phyloP scores from a whole-genome alignment of 2,888 invertebrate genomes.

The Xylota segnis region DNA sequence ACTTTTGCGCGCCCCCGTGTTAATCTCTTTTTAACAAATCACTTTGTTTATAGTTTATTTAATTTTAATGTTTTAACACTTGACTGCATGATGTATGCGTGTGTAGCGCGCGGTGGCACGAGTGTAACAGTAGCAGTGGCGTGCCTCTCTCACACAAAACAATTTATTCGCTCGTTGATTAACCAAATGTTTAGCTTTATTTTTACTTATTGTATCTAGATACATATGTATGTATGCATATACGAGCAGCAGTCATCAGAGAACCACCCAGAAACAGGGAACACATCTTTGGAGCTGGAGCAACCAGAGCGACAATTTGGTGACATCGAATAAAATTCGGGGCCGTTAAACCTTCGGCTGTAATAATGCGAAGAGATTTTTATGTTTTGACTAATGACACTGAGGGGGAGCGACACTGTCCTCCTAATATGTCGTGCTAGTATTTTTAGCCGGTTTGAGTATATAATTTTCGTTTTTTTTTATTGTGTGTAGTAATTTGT shows the following conservation, averaged over 20 bases:
- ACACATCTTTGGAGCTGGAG: constrained; percentile 20
- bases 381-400: constrained; percentile 75
- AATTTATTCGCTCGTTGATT: constrained; percentile 74
- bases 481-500: constrained; percentile 84
- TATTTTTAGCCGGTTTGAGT: constrained; percentile 62
- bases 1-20: constrained; percentile 73
- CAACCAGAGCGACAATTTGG: constrained; percentile 53
- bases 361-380: constrained; percentile 63
- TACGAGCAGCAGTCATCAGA: not conserved
- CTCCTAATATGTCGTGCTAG: constrained; percentile 44
- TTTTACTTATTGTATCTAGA: constrained; percentile 25
- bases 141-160: constrained; percentile 14
- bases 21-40: constrained; percentile 76
- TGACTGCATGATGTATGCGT: constrained; percentile 70
- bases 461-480: constrained; percentile 78
- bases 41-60: constrained; percentile 76
- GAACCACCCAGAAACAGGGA: not conserved
- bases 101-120: not conserved
- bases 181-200: constrained; percentile 66
- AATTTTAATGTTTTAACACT: constrained; percentile 75
- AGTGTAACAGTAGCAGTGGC: constrained; percentile 10
- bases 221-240: too few species aligned
- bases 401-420: constrained; percentile 11
- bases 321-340: constrained; percentile 45
- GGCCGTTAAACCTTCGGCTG: constrained; percentile 59